Conservation (phyloP, 2,888 invertebrate species). For the Colostygia pectinataria region DNA sequence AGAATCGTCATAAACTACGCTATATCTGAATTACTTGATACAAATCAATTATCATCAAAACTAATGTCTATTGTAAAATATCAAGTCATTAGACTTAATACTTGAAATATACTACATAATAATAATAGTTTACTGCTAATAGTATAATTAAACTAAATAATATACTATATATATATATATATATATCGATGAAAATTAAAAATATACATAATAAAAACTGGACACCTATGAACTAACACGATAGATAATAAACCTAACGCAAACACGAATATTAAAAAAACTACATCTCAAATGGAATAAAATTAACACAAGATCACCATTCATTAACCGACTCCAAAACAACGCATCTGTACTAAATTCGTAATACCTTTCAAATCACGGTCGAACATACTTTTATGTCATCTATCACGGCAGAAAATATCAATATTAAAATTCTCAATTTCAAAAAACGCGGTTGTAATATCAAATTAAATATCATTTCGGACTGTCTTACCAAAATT, state of each 20-base stretch:
- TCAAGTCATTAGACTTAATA: background rate
- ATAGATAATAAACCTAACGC: slow-evolving; percentile 9
- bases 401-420: no score
- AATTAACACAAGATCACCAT: background rate
- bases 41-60: background rate
- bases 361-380: slow-evolving; percentile 4
- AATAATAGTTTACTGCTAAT: no score
- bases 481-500: slow-evolving; percentile 1
- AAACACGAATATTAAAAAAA: slow-evolving; percentile 18
- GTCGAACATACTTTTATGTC: no score
- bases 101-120: no score
- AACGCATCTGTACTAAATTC: slow-evolving; percentile 12
- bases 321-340: slow-evolving; percentile 1
- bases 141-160: background rate
- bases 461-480: slow-evolving; percentile 10
- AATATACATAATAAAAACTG: background rate
- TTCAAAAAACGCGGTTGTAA: background rate
- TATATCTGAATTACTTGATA: background rate
- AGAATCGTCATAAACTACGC: background rate
- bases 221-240: slow-evolving; percentile 8
- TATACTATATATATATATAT: slow-evolving; percentile 1
- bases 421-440: no score
- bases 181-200: background rate
- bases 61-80: background rate
- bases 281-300: slow-evolving; percentile 13